A percentile compares a stretch with the other conserved stretches of the same genome.
Conservation (phyloP, 2,888 invertebrate genomes). For the Metalampra italica region DNA sequence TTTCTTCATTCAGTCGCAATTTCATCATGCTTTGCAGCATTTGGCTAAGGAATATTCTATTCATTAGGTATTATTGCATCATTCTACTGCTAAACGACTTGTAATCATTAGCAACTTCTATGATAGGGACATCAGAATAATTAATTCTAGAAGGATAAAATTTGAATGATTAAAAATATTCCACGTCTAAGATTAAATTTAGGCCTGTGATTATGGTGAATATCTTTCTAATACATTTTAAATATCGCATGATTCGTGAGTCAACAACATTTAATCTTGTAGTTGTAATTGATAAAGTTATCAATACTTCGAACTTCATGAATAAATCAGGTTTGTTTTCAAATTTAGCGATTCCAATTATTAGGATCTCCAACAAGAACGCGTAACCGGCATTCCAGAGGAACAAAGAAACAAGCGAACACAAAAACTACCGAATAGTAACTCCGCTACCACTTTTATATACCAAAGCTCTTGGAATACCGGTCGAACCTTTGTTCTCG, state of each 20-base stretch:
- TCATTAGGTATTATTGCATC: not conserved
- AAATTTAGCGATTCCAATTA: not conserved
- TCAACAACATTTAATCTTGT: not conserved
- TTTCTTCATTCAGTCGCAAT: not conserved
- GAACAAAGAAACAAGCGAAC: not conserved
- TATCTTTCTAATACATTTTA: not conserved
- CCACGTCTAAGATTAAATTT: not conserved
- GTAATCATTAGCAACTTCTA: not conserved
- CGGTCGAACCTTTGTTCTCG: conserved; percentile 13
- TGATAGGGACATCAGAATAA: not conserved
- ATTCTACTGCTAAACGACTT: not conserved
- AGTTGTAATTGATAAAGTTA: too few relatives aligned
- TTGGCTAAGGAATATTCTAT: not conserved
- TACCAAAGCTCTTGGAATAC: not conserved
- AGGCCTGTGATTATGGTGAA: not conserved
- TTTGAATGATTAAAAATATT: not conserved
- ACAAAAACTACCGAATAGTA: not conserved
- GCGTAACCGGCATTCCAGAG: not conserved
- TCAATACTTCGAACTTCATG: too few relatives aligned
- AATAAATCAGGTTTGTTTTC: not conserved
- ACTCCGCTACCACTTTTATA: not conserved
- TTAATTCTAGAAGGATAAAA: too few relatives aligned
- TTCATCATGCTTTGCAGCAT: not conserved
- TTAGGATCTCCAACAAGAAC: not conserved
- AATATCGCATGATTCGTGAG: not conserved